phyloP scores from a whole-genome alignment of 2,888 invertebrate genomes.

The Reticulitermes lucifugus region DNA sequence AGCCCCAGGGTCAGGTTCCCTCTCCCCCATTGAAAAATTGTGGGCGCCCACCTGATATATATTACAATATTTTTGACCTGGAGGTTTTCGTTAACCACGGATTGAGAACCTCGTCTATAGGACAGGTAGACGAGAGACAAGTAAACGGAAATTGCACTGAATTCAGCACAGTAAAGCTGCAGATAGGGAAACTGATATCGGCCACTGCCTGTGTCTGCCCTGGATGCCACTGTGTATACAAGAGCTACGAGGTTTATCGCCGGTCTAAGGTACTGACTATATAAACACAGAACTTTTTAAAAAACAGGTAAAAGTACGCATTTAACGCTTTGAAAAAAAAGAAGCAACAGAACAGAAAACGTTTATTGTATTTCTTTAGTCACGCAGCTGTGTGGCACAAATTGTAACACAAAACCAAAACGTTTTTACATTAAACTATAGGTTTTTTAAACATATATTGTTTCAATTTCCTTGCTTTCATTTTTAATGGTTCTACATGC shows the following conservation, averaged over 20 bases:
- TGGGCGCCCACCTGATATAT: too few relatives aligned
- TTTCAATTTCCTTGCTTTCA: slow-evolving; percentile 1
- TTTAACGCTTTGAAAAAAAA: not conserved
- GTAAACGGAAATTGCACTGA: too few relatives aligned
- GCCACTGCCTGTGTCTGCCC: too few relatives aligned
- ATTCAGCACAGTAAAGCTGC: too few relatives aligned
- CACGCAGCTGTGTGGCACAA: not conserved
- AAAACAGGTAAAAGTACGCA: not conserved
- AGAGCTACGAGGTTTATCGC: not conserved
- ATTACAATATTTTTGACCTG: too few relatives aligned
- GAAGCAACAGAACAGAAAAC: not conserved
- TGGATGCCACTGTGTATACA: not conserved
- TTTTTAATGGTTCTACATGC: not conserved
- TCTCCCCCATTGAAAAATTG: too few relatives aligned
- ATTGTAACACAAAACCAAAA: not conserved
- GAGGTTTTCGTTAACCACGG: too few relatives aligned
- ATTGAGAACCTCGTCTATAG: too few relatives aligned
- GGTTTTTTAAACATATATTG: slow-evolving; percentile 1
- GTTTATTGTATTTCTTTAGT: not conserved
- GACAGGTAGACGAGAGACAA: too few relatives aligned
- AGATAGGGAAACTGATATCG: not conserved
- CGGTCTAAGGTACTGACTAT: not conserved
- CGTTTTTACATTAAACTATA: slow-evolving; percentile 18
- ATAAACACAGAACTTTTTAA: not conserved
- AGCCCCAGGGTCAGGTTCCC: too few relatives aligned